Percentiles rank a stretch among this genome's conserved stretches.
Evolutionary conservation across 2,113 vertebrate species (phyloP).

Genomic region (Pachycephala philippinensis): DNA sequence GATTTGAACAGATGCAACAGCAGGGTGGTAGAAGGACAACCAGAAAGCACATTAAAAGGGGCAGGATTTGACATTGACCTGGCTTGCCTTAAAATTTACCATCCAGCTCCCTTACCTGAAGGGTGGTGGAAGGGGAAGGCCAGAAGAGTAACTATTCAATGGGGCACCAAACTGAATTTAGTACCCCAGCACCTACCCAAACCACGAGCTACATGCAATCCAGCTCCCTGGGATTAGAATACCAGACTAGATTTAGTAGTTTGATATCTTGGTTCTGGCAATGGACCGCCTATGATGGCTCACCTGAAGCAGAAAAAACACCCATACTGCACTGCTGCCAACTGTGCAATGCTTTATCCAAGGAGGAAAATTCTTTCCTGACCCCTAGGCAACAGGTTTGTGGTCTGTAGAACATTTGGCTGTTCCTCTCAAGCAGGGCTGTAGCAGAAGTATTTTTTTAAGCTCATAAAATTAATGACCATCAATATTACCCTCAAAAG

Average conservation of each 20-base stretch:
- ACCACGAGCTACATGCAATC: background rate
- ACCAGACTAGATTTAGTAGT: background rate
- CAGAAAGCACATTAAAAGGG: background rate
- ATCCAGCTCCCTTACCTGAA: background rate
- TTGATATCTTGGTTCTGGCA: background rate
- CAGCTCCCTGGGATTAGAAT: background rate
- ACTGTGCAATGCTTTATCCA: background rate
- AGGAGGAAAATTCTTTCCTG: background rate
- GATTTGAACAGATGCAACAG: background rate
- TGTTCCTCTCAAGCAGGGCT: background rate
- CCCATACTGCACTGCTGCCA: background rate
- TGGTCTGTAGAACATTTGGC: background rate
- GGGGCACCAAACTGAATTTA: background rate
- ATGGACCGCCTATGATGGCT: background rate
- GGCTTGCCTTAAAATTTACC: background rate
- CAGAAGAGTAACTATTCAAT: background rate
- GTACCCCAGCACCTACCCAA: background rate
- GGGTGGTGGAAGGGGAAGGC: background rate
- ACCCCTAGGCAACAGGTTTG: background rate
- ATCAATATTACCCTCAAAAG: background rate
- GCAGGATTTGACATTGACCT: background rate
- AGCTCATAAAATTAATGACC: background rate
- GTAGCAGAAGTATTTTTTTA: background rate
- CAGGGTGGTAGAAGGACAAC: background rate
- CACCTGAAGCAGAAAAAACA: background rate